Percentiles rank a stretch among this genome's conserved stretches.
Conservation (phyloP, 1,140 invertebrate genomes). For the Chionoecetes opilio region DNA sequence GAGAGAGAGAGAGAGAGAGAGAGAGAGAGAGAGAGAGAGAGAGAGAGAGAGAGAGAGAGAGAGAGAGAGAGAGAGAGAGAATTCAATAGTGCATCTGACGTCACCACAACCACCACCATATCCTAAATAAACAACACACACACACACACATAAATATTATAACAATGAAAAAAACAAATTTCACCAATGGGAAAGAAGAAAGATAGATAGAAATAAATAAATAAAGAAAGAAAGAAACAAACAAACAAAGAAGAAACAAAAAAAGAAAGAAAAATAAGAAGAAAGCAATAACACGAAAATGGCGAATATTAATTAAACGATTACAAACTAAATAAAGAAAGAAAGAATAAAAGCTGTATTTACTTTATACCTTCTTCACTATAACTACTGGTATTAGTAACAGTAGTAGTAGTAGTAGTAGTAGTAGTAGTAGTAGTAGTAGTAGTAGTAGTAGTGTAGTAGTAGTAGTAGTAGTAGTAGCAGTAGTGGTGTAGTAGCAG, state of each 20-base stretch:
- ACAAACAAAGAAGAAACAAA: neutral
- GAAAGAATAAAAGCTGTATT: too few relatives aligned
- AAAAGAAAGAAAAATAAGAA: too few relatives aligned
- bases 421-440: too few relatives aligned
- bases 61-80: slow-evolving; percentile 27
- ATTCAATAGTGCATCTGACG: slow-evolving; percentile 19
- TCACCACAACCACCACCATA: neutral
- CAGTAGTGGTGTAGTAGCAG: too few relatives aligned
- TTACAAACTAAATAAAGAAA: too few relatives aligned
- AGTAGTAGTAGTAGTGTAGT: too few relatives aligned
- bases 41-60: slow-evolving; percentile 27
- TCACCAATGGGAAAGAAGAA: neutral
- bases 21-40: slow-evolving; percentile 27
- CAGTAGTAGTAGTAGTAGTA: too few relatives aligned
- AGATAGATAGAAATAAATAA: neutral
- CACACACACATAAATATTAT: neutral
- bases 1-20: slow-evolving; percentile 14
- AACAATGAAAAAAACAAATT: neutral
- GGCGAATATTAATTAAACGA: too few relatives aligned
- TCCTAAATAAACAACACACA: neutral
- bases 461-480: too few relatives aligned
- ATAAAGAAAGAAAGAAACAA: neutral
- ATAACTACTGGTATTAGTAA: too few relatives aligned
- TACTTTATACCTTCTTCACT: too few relatives aligned
- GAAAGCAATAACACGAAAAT: too few relatives aligned